phyloP scores from a whole-genome alignment of 53 echinoderm and acorn worm genomes.

The Antedon mediterranea region DNA sequence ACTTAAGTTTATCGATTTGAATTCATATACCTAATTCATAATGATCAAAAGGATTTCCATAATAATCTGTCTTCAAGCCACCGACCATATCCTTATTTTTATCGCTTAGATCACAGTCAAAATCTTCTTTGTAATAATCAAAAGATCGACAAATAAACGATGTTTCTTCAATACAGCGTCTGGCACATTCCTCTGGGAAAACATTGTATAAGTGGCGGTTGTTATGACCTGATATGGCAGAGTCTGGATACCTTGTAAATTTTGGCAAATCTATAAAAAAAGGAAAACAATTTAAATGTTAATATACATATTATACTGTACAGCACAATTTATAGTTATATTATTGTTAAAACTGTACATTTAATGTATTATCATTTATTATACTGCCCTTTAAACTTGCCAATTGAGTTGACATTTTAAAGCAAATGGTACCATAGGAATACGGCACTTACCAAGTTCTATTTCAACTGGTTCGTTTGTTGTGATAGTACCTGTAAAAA shows the following conservation, averaged over 20 bases:
- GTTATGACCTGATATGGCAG: conserved; percentile 40
- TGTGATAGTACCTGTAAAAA: too few species aligned
- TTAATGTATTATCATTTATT: too few species aligned
- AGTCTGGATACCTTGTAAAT: conserved; percentile 42
- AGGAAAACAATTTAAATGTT: too few species aligned
- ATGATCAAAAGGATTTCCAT: conserved; percentile 23
- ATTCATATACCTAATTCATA: conserved; percentile 48
- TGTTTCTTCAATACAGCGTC: conserved; percentile 29
- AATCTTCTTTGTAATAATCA: conserved; percentile 33
- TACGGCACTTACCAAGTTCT: too few species aligned
- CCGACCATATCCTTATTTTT: conserved; percentile 5
- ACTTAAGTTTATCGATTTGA: too few species aligned
- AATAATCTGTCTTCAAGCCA: conserved; percentile 3
- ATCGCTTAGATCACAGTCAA: conserved; percentile 42
- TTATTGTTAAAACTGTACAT: too few species aligned
- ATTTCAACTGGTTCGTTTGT: too few species aligned
- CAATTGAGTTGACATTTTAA: too few species aligned
- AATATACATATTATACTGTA: too few species aligned
- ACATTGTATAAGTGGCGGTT: conserved; percentile 17
- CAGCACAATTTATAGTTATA: too few species aligned
- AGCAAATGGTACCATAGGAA: too few species aligned
- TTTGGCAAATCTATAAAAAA: background rate
- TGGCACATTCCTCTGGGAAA: conserved; percentile 68
- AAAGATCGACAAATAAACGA: conserved; percentile 41
- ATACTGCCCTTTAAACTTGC: too few species aligned